Base-by-base conservation (phyloP, 2,888 invertebrate species). In the Neoaliturus tenellus region DNA sequence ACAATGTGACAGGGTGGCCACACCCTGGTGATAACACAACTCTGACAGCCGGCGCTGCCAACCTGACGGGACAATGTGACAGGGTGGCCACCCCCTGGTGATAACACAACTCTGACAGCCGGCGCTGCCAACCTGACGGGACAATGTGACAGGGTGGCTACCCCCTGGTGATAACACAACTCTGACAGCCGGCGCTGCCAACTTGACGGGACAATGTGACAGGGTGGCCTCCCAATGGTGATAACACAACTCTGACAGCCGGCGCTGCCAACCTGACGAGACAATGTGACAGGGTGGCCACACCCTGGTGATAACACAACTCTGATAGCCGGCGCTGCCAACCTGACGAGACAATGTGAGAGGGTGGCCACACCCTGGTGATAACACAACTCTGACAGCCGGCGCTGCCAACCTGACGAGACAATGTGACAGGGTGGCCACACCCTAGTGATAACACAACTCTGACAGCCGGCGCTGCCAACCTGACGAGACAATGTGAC, bases 391-490 rank as follows among this genome's bases (percentile, higher is more conserved):
- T 39, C n/a, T 17, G 48, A 48, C 17, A 48, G 48, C 8, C n/a
- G 17, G 51, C 5, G 23, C 51, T 51, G 51, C 51, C 51, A 51
- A 23, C 51, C 6, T 51, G 20, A 12, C 23, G 23, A 4, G 23
- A 23, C 12, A 48, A 48, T 10, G 17, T 48, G 14, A 8, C 48
- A 17, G 48, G n/a, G 20, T 23, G 14, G 6, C 51, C 62, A 62
- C 62, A 28, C 55, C 31, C 28, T 31, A 62, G 62, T 62, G 51
- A 51, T 62, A 62, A 62, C 28, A 62, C 62, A 14, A 62, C 62
- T 28, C 17, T 62, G 31, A 58, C 48, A 48, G 17, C n/a, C 51
- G 10, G 20, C 20, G 51, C 51, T 51, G 51, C 23, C 51, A 51
- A 51, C 51, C 20, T 51, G 2, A 20, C 23, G 51, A 23, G 23